phyloP scores from a whole-genome alignment of 2,113 vertebrate species.

The Cyanocitta stelleri region DNA sequence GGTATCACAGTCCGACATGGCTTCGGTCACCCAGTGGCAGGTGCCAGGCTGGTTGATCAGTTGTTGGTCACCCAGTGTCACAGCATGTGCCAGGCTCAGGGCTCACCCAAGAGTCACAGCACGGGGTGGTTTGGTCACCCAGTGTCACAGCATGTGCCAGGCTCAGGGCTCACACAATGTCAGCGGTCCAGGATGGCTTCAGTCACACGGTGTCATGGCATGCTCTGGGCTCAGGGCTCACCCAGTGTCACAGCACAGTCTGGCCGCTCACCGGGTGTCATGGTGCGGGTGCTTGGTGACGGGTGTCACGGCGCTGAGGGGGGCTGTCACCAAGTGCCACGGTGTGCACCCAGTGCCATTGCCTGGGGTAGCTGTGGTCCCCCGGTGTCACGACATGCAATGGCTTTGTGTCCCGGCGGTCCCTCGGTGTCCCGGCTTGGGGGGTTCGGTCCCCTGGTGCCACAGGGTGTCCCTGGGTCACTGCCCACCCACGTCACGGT shows the following conservation, averaged over 20 bases:
- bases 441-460: neutral
- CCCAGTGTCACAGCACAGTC: neutral
- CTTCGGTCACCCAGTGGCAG: neutral
- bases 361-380: neutral
- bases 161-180: neutral
- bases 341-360: neutral
- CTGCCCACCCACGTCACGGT: neutral
- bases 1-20: neutral
- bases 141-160: neutral
- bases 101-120: neutral
- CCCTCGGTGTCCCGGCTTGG: neutral
- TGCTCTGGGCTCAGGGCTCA: neutral
- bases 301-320: neutral
- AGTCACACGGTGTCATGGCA: neutral
- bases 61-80: accelerated
- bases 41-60: neutral
- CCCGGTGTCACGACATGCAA: neutral
- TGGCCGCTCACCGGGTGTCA: neutral
- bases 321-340: neutral
- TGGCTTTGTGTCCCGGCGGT: neutral
- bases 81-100: neutral
- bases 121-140: neutral
- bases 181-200: neutral
- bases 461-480: neutral
- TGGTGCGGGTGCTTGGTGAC: neutral